Evolutionary conservation across 2,797 vertebrate genomes (phyloP).

Genomic region (Morus bassanus): DNA sequence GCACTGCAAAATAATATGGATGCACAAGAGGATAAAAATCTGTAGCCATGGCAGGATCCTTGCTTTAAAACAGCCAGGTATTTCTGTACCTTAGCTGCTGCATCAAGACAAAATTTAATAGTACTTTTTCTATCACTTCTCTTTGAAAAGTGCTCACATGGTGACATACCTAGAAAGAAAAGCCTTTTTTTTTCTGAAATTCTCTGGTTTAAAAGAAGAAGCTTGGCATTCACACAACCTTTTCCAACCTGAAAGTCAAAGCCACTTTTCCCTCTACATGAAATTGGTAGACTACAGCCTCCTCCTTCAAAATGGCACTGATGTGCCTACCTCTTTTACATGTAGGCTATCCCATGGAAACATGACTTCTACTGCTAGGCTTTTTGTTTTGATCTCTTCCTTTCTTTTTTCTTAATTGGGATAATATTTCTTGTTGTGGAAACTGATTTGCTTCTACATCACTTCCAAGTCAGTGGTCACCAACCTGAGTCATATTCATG

Average conservation of each 20-base stretch:
- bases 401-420: neutral
- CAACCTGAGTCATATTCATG: neutral
- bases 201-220: neutral
- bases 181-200: neutral
- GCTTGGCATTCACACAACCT: neutral
- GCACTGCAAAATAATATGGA: neutral
- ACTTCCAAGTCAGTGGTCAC: neutral
- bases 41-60: neutral
- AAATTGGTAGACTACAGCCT: neutral
- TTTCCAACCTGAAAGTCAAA: neutral
- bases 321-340: neutral
- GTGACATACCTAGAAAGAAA: neutral
- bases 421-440: neutral
- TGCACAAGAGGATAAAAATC: neutral
- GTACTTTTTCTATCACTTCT: neutral
- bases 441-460: neutral
- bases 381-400: neutral
- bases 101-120: neutral
- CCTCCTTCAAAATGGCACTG: neutral
- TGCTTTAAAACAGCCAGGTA: neutral
- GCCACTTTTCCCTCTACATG: neutral
- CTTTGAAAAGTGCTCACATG: neutral
- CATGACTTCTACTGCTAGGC: neutral
- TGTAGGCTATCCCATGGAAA: neutral
- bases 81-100: neutral